Percentiles rank a stretch among this genome's conserved stretches.
phyloP scores from a whole-genome alignment of 30 jellyfish, hydroid and myxozoan species.

The Hydractinia symbiolongicarpus region DNA sequence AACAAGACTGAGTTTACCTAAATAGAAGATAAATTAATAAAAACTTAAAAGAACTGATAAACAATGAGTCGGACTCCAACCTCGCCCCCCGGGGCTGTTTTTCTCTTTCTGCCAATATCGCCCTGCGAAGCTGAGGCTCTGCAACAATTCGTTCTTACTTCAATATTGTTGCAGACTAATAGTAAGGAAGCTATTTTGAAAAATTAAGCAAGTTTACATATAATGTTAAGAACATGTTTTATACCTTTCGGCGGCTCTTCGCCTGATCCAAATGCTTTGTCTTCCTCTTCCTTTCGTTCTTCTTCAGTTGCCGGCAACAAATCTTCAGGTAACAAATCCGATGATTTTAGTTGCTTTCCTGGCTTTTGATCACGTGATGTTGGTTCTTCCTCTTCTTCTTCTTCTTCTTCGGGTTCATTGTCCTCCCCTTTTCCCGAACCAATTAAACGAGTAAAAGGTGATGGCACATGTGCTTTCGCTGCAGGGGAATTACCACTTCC shows the following conservation, averaged over 20 bases:
- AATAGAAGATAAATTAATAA: not conserved
- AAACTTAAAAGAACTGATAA: not conserved
- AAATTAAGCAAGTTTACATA: too few species aligned
- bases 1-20: constrained; percentile 33
- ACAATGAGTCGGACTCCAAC: not conserved
- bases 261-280: constrained; percentile 3
- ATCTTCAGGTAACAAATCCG: constrained; percentile 18
- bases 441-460: not conserved
- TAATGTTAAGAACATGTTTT: too few species aligned
- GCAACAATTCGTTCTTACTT: too few species aligned
- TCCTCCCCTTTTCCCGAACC: constrained; percentile 9
- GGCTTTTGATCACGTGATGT: not conserved
- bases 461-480: too few species aligned
- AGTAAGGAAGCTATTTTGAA: too few species aligned
- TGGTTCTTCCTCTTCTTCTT: not conserved
- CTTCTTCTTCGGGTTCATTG: not conserved
- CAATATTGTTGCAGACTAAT: too few species aligned
- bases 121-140: too few species aligned
- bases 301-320: constrained; percentile 24
- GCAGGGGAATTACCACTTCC: too few species aligned
- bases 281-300: constrained; percentile 1
- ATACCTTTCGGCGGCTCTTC: not conserved
- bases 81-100: not conserved
- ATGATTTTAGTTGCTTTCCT: not conserved
- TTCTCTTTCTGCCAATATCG: not conserved